Percentiles rank a stretch among this genome's conserved stretches.
Evolutionary conservation across 1,140 invertebrate species (phyloP).

Genomic region (Rhyacophila brunnea): DNA sequence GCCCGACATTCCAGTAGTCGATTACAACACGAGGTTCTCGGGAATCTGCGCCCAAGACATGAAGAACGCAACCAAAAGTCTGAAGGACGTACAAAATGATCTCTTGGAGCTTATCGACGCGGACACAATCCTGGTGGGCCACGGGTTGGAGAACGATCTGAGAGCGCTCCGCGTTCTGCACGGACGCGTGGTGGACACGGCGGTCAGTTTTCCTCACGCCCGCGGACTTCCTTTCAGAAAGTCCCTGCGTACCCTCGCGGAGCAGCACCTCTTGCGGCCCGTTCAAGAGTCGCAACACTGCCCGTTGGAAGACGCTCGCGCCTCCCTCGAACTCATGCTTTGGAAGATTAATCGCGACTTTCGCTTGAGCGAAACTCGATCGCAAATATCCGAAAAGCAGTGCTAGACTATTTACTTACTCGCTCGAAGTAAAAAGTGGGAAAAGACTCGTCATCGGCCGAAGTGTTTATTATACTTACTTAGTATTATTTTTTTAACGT

Average conservation of each 20-base stretch:
- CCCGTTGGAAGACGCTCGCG: constrained; percentile 83
- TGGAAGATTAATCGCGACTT: constrained; percentile 65
- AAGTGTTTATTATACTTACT: constrained; percentile 11
- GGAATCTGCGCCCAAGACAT: constrained; percentile 75
- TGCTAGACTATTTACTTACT: not conserved
- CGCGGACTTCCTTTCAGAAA: constrained; percentile 73
- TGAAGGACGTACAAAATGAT: constrained; percentile 82
- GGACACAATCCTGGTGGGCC: constrained; percentile 90
- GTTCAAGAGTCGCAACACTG: constrained; percentile 85
- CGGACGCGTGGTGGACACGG: constrained; percentile 82
- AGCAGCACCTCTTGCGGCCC: constrained; percentile 65
- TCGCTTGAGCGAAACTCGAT: constrained; percentile 32
- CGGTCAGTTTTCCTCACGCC: constrained; percentile 79
- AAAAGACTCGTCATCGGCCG: too few species aligned
- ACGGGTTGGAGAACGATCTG: constrained; percentile 93
- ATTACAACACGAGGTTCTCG: constrained; percentile 85
- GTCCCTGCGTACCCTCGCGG: constrained; percentile 75
- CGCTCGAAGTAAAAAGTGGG: not conserved
- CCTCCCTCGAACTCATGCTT: constrained; percentile 81
- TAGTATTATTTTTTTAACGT: constrained; percentile 27
- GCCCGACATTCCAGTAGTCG: constrained; percentile 73
- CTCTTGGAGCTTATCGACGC: constrained; percentile 73
- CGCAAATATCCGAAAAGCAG: not conserved
- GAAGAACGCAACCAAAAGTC: constrained; percentile 59
- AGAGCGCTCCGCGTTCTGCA: constrained; percentile 83